Evolutionary conservation across 2,888 invertebrate species (phyloP).

Genomic region (Fissipunctia ypsillon): DNA sequence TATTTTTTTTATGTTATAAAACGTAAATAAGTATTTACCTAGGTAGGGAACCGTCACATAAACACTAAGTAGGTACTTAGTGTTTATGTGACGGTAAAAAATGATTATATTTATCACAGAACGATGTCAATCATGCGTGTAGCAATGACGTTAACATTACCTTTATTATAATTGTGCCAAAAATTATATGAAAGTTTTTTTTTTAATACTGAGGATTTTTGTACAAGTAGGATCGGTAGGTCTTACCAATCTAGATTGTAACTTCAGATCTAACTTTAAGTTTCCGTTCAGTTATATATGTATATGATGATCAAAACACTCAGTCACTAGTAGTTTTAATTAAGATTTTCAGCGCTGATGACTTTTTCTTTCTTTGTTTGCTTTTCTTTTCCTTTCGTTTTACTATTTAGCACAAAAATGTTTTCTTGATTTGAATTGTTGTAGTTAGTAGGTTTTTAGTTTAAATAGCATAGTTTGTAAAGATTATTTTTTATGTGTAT

Average conservation of each 20-base stretch:
- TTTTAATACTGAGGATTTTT: background rate
- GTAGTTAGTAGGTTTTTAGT: no score
- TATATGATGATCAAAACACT: no score
- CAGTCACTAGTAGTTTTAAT: no score
- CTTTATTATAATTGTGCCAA: background rate
- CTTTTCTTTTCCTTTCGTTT: no score
- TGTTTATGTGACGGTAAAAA: background rate
- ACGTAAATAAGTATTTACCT: background rate
- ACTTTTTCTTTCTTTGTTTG: no score
- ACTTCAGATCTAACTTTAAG: background rate
- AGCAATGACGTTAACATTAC: background rate
- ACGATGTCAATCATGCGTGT: background rate
- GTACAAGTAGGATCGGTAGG: background rate
- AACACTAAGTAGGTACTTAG: no score
- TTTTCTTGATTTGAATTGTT: no score
- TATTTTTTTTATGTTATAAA: background rate
- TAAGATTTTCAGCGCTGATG: no score
- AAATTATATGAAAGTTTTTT: background rate
- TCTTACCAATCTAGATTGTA: background rate
- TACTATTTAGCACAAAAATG: no score
- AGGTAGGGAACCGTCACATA: no score
- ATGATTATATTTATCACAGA: background rate
- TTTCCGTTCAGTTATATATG: background rate
- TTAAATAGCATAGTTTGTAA: no score
- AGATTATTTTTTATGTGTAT: no score